phyloP scores from a whole-genome alignment of 2,113 vertebrate species.

The Nibea albiflora region DNA sequence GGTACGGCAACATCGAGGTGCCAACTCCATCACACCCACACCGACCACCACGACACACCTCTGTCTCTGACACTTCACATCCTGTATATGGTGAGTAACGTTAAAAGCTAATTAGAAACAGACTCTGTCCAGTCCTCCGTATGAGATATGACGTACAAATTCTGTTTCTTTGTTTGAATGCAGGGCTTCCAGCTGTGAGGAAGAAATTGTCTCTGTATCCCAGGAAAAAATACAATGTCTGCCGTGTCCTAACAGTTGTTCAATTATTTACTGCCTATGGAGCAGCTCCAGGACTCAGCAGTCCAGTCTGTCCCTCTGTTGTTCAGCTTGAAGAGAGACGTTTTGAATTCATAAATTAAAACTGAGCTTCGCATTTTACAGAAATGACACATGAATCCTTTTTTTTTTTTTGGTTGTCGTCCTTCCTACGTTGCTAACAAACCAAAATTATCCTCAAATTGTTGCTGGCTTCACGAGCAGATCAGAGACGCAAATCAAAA shows the following conservation, averaged over 20 bases:
- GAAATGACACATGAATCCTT: neutral
- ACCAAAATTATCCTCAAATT: conserved; percentile 2
- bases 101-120: neutral
- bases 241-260: conserved; percentile 1
- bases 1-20: neutral
- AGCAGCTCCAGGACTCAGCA: conserved; percentile 6
- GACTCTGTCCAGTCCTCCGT: neutral
- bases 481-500: conserved; percentile 44
- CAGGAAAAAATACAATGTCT: neutral
- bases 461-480: neutral
- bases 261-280: conserved; percentile 17
- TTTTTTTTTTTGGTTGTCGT: conserved; percentile 5
- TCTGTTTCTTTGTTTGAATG: conserved; percentile 6
- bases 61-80: neutral
- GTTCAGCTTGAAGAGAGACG: neutral
- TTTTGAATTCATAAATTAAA: conserved; percentile 9
- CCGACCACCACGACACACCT: too few relatives aligned
- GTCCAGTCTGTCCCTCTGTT: conserved; percentile 10
- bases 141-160: neutral
- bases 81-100: neutral
- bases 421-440: conserved; percentile 17
- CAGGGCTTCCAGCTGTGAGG: neutral
- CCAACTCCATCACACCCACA: too few relatives aligned
- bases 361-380: neutral
- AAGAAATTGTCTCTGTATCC: neutral